Evolutionary conservation across 64 coral and sea anemone genomes (phyloP), one percentile per base, ranked within the genome.

Genomic region (Actinia tenebrosa): DNA sequence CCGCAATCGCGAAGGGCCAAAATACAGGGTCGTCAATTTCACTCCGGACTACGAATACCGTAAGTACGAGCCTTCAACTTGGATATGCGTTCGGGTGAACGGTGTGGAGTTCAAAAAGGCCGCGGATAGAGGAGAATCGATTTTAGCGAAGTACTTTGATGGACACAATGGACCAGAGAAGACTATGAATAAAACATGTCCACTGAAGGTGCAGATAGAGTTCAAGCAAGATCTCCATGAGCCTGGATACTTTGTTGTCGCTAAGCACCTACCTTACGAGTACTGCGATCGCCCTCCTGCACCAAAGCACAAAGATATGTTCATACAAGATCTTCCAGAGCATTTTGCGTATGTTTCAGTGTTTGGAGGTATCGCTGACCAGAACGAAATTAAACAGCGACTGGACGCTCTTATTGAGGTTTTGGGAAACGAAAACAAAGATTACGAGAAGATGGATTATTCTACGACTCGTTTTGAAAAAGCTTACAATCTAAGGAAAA

Each of bases 151-250:
- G 75, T 96, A 96, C 17, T 91, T 96, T 42, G 60, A 93, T 6
- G 94, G 94, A 7, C 87, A 79, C 19, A 96, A 96, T 45, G 94
- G 94, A 4, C 94, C 94, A 18, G 91, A 96, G 46, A 93, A 92
- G 77, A 44, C 71, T 62, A 90, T 96, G 88, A 84, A 80, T 2
- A 68, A 87, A 25, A 96, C 94, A 45, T 96, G 94, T 44, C 94
- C 94, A 16, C 68, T 93, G 15, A 87, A 79, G 83, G 83, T 92
- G 50, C 91, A 92, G 46, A 80, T 93, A 18, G 64, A 64, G 58
- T 90, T 60, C 6, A 71, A 60, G 7, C 86, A 91, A 56, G 72
- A 89, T 0, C 78, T 88, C 16, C 46, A 88, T n/a, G 80, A 77
- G 16, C 26, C 53, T 17, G 88, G 88, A 7, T 91, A 96, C 30